Base-by-base conservation (phyloP, 2,888 invertebrate species). In the Eupelmus urozonus region DNA sequence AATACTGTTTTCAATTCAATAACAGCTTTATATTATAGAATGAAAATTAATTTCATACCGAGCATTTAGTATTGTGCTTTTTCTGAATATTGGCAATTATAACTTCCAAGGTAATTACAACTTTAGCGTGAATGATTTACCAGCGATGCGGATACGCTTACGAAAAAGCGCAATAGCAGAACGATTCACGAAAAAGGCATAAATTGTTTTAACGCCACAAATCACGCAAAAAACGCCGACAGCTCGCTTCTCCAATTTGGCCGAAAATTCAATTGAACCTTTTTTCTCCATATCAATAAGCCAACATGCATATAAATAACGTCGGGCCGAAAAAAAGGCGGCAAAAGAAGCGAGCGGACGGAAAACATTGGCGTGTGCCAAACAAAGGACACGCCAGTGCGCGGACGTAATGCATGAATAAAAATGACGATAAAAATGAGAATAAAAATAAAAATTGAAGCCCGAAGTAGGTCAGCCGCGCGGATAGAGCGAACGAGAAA, bases 371-470 rank as follows among this genome's bases (percentile, higher is more conserved):
- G 16, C 45, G 4, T 7, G 11, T 25, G 18, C 42, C 25, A 63
- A 72, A 72, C 34, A 72, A 72, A 74, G 49, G 34, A n/a, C 13
- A 49, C n/a, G 20, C 34, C 55, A 62, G 51, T 42, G 18, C 42
- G 45, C 1, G 18, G 4, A 18, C 16, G 42, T 53, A 63, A 63
- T 72, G 45, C 29, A 42, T 27, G 55, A 55, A 65, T 55, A 73
- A 65, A 73, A 73, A 29, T 55, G 73, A 72, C 34, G 18, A 60
- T 60, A 45, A 45, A 69, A 45, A 70, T 18, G 18, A 42, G 55
- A 74, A 71, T n/a, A 60, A 45, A 65, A 74, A 74, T 66, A 66
- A 74, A 74, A 62, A 53, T 69, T 27, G 49, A 59, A 27, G 16
- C 4, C 13, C 2, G 2, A 75, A 62, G 53, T 69, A 42, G 75